These are phyloP conservation scores for Thrips palmi DNA, from an alignment of 1,140 invertebrate species.

Conservation along the genomic window DNA sequence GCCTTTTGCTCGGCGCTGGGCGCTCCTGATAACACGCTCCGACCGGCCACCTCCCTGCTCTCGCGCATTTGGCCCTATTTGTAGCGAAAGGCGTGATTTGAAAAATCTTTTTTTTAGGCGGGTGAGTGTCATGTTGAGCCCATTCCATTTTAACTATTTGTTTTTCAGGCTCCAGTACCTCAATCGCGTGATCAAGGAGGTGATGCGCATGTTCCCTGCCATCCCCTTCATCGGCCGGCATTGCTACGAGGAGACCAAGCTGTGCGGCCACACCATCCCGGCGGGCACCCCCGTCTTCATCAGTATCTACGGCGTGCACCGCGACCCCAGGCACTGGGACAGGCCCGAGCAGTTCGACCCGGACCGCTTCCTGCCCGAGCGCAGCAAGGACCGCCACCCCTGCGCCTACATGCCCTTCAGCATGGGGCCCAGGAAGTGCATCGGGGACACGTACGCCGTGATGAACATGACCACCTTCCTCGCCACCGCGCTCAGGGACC, in stretches of 20 bases:
- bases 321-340: conserved; percentile 44
- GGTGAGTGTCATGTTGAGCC: too few relatives aligned
- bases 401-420: conserved; percentile 51
- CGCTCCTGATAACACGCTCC: too few relatives aligned
- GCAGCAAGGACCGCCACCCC: conserved; percentile 26
- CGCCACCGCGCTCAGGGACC: conserved; percentile 22
- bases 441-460: conserved; percentile 28
- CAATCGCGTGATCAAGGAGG: too few relatives aligned
- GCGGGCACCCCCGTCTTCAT: conserved; percentile 25
- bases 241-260: conserved; percentile 6
- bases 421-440: conserved; percentile 54
- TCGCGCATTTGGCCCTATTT: too few relatives aligned
- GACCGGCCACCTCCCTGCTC: too few relatives aligned
- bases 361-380: conserved; percentile 47
- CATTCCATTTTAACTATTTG: too few relatives aligned
- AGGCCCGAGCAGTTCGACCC: conserved; percentile 57
- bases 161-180: too few relatives aligned
- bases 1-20: too few relatives aligned
- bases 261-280: conserved; percentile 19
- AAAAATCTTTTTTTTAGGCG: too few relatives aligned
- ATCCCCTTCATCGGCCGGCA: too few relatives aligned
- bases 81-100: too few relatives aligned
- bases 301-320: conserved; percentile 37
- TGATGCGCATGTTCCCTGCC: too few relatives aligned
- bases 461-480: conserved; percentile 30